Conservation (phyloP, 2,113 vertebrate species). For the Ochotona princeps region DNA sequence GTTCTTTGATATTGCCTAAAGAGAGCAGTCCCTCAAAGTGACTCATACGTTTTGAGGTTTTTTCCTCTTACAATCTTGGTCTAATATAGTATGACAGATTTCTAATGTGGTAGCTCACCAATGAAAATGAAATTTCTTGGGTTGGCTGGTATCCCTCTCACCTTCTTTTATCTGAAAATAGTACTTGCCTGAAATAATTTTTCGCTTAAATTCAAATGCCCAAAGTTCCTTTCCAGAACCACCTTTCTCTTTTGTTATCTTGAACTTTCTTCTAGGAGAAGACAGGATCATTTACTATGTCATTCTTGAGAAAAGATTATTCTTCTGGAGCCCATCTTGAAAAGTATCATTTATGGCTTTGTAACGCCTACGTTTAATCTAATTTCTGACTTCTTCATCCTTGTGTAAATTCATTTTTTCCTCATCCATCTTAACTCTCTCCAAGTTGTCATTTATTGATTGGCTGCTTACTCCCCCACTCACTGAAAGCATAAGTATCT, state of each 20-base stretch:
- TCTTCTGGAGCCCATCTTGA: neutral
- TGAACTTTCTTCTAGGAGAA: neutral
- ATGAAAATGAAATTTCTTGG: neutral
- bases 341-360: neutral
- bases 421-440: neutral
- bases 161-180: slow-evolving; percentile 28
- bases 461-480: neutral
- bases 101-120: neutral
- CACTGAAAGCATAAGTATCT: neutral
- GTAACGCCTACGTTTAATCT: neutral
- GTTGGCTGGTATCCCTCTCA: neutral
- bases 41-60: neutral
- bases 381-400: neutral
- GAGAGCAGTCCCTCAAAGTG: neutral
- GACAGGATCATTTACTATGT: neutral
- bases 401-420: neutral
- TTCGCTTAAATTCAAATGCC: too few species aligned
- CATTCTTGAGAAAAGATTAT: neutral
- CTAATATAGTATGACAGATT: neutral
- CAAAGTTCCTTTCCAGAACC: neutral
- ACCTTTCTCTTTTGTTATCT: neutral
- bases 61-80: neutral
- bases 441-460: neutral
- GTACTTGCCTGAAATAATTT: neutral
- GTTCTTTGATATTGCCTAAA: neutral